Evolutionary conservation across 2,888 invertebrate species (phyloP), one percentile per base, ranked within the genome.

Genomic region (Epinotia bilunana): DNA sequence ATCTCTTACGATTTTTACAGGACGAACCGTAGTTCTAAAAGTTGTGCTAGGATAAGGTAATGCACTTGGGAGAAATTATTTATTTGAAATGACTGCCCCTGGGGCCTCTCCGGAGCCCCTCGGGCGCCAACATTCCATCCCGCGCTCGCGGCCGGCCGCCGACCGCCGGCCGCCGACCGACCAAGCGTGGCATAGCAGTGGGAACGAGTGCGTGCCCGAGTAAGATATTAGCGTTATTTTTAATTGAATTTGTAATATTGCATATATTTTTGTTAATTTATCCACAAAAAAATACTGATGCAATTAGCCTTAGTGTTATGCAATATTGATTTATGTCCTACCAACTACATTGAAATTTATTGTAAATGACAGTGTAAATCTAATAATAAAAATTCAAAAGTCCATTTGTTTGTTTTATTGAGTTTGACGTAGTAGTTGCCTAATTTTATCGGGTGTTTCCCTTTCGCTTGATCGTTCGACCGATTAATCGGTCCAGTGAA

Each of bases 281-380:
- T 91, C 92, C 92, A 90, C 92, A 90, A 90, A 84, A 92, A 90
- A 92, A 92, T 93, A 93, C 93, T 93, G 92, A 93, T 92, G 93
- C 93, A 91, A 90, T 90, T 93, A 94, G 93, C 93, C 92, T 93
- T 94, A 94, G 94, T 92, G 92, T 93, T 93, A 93, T 93, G 94
- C 94, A 93, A 93, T 93, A 93, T 94, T 93, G 92, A 88, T 93
- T 93, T 92, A 92, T 94, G 92, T 92, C 93, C 92, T 93, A 92
- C 93, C 91, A 93, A 91, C 92, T 93, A 93, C 94, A 92, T 93
- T 92, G 90, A 93, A 94, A 93, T 93, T 93, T 93, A 93, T 93
- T 94, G 93, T 93, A 94, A 94, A 94, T 94, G 94, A 94, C 93
- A 93, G 93, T 94, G 93, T 94, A 94, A 94, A 93, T 94, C 94